Percentiles rank a stretch among this genome's conserved stretches.
phyloP scores from a whole-genome alignment of 2,113 vertebrate species.

The Struthidea cinerea region DNA sequence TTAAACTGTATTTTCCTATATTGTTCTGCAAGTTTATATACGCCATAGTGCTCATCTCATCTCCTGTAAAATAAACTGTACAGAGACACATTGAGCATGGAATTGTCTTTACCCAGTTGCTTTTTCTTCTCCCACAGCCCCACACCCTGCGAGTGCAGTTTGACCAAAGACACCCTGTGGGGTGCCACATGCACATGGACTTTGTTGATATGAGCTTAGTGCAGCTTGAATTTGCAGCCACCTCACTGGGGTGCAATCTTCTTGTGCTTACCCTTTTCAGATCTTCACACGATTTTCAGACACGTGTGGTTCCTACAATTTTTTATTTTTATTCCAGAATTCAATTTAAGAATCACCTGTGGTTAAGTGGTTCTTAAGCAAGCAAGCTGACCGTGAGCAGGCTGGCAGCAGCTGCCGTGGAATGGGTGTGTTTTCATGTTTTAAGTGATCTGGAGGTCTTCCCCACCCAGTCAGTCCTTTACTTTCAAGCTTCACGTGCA shows the following conservation, averaged over 20 bases:
- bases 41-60: slow-evolving; percentile 67
- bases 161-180: neutral
- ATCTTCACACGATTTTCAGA: neutral
- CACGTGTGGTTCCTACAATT: neutral
- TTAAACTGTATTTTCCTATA: slow-evolving; percentile 58
- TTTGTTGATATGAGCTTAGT: neutral
- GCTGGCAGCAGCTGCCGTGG: neutral
- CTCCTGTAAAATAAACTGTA: slow-evolving; percentile 73
- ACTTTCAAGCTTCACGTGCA: neutral
- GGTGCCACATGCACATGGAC: neutral
- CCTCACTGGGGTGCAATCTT: neutral
- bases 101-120: neutral
- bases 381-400: neutral
- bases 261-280: neutral
- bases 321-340: neutral
- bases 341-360: neutral
- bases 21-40: slow-evolving; percentile 53
- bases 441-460: neutral
- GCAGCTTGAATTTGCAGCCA: neutral
- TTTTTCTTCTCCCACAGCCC: neutral
- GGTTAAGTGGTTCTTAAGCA: neutral
- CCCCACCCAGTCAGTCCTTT: neutral
- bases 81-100: slow-evolving; percentile 46
- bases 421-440: neutral
- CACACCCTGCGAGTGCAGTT: neutral